Evolutionary conservation across 1,140 invertebrate species (phyloP), one percentile per base, ranked within the genome.

Genomic region (Hyles euphorbiae): DNA sequence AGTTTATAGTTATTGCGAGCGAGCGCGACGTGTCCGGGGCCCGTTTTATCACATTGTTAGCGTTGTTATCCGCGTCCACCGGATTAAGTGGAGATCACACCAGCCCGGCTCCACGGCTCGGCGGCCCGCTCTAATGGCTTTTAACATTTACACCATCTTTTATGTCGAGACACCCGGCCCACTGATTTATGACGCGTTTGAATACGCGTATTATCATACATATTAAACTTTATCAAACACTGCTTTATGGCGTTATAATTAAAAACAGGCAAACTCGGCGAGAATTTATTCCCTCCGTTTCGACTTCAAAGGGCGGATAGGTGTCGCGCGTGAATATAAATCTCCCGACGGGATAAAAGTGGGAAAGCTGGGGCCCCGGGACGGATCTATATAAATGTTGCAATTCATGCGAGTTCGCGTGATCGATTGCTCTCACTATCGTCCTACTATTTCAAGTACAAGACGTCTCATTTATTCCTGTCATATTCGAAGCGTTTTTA

Each of bases 1-100:
- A 88, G 83, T 88, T 87, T 87, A 88, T 88, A 86, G 85, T 87
- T 88, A 88, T 88, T 85, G 81, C 81, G 81, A 86, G 81, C 67
- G 78, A 76, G 78, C 73, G 80, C 77, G 76, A 79, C 75, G 82
- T 81, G 77, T 77, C 74, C 74, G 70, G 70, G 36, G 70, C 72
- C 73, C 76, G 81, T 72, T 88, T 85, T 86, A 87, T 87, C 83
- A 84, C 83, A 79, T 86, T 85, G 85, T 88, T 85, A 88, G 75
- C 79, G 79, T 73, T 84, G 83, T 86, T 83, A 84, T 81, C 83
- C 80, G 74, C 71, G 81, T 84, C 72, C 81, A 78, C 68, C 67
- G 81, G 81, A 88, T 86, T 86, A 85, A 78, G 65, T 71, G 70
- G 69, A 76, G 78, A 83, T 82, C 82, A 76, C 81, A 80, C 69